Evolutionary conservation across 1,140 invertebrate genomes (phyloP), one percentile per base, ranked within the genome.

Genomic region (Pseudomyrmex cubaensis): DNA sequence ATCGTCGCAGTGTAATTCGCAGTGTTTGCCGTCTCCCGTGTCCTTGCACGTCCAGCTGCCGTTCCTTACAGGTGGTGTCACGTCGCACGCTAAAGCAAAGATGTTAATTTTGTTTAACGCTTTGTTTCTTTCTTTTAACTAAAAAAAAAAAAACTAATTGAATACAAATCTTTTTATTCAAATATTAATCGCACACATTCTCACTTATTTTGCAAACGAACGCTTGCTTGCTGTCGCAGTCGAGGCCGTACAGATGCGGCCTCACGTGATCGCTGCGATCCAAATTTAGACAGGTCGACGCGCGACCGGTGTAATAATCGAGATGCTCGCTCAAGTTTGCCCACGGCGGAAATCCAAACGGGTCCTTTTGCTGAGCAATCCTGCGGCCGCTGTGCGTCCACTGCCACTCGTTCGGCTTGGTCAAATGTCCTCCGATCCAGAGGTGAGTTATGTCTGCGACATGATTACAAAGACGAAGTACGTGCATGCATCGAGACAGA

Each of bases 201-300:
- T 74, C 83, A 91, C 90, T 88, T 83, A 88, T 90, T 78, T 87
- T 83, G 46, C 91, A 92, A 20, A 88, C 84, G 63, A 91, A 90
- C 12, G 89, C 59, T 70, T 92, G 90, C 82, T 87, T 89, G 63
- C 69, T 91, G 22, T 72, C 67, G 66, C 91, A 92, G 67, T 92
- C 88, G 9, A 91, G 83, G 13, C 89, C 88, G 22, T 92, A 90
- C 46, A 92, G 85, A 66, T 90, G 84, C 8, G 91, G 77, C 44
- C 87, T 89, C 3, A 86, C 80, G 52, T 91, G 88, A 85, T 90
- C 88, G 12, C 44, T 89, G 22, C 89, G 69, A 67, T 91, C 90
- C 25, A 92, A 85, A 87, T 92, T 92, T 0, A 92, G 76, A 63
- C 89, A 92, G n/a, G 20, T 73, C 3, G 86, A 66, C 59, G 44